Evolutionary conservation across 2,888 invertebrate species (phyloP), one percentile per base, ranked within the genome.

Genomic region (Drosophila paranaensis): DNA sequence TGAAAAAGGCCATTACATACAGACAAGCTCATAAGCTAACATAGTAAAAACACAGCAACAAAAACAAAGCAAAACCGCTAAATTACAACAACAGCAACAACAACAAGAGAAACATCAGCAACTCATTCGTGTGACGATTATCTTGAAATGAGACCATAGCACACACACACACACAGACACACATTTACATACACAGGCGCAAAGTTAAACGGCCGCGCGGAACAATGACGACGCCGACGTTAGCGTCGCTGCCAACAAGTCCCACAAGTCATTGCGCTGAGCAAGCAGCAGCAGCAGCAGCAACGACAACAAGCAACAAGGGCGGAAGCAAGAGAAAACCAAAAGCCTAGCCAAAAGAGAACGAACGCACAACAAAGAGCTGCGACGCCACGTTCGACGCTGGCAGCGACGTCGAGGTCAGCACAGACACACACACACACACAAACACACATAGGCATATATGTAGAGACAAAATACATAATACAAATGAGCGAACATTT

Each of bases 61-160:
- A 43, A 71, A 60, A 71, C 65, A 76, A 72, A 78, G 69, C 68
- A 78, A 79, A 84, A 83, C 81, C 87, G 87, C 84, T 88, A 82
- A 87, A 79, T 86, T 83, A 50, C 48, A 86, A 83, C 68, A 85
- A 42, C 55, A 55, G 13, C 81, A 53, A 20, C 20, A 20, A 27
- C 16, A 69, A 66, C 72, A 62, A 45, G 63, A 79, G 66, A 56
- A 75, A 79, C 84, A 71, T 65, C 53, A 64, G 53, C 82, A 82
- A 79, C 81, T 84, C 83, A 82, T 77, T 86, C 84, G 82, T 87
- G 82, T 76, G 88, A 84, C 83, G 83, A 84, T 84, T 84, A 84
- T 84, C 89, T 83, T 88, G 87, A 84, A 84, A 84, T 84, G 87
- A 88, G 83, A 80, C 83, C 83, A 86, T 76, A 82, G 75, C 86